Base-by-base conservation (phyloP, 2,888 invertebrate species). In the Plagodis pulveraria region DNA sequence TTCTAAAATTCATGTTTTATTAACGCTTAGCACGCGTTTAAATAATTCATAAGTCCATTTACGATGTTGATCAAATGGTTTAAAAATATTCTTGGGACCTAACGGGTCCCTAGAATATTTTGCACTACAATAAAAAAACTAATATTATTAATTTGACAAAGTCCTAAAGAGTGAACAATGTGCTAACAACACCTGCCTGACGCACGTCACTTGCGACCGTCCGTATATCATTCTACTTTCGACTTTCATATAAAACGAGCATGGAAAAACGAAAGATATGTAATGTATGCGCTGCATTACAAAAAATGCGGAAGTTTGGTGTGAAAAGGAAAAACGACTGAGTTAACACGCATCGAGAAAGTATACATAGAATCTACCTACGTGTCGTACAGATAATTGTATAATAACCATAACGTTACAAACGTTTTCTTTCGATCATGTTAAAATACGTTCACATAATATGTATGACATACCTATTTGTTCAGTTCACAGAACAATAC, bases 241-340 rank as follows among this genome's bases (percentile, higher is more conserved):
- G 60, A 82, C 80, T 81, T 81, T 82, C 78, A 67, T 69, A 49
- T 52, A 46, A 53, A 63, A 48, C 32, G 44, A 52, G 12, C 22
- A 45, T 9, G 65, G 67, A 72, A 72, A 71, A 67, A 67, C 38
- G 33, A 50, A 41, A 38, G 56, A 44, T 52, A 63, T 33, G 34
- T 38, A 56, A 51, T 33, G n/a, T 11, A 46, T 8, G n/a, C 40
- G 9, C n/a, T 49, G 44, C 33, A 12, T 38, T 47, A 40, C 11
- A 70, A 67, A 70, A 51, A 70, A 71, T 66, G 50, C 58, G 69
- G 64, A 69, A 53, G 64, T 66, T 66, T 65, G 67, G 65, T 62
- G 77, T 76, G 78, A 82, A 81, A 81, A 80, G 77, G 75, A 81
- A 76, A 63, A 40, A 40, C 53, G 63, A 58, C 63, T 64, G 69